Evolutionary conservation across 2,113 vertebrate species (phyloP).

Genomic region (Lepus timidus): DNA sequence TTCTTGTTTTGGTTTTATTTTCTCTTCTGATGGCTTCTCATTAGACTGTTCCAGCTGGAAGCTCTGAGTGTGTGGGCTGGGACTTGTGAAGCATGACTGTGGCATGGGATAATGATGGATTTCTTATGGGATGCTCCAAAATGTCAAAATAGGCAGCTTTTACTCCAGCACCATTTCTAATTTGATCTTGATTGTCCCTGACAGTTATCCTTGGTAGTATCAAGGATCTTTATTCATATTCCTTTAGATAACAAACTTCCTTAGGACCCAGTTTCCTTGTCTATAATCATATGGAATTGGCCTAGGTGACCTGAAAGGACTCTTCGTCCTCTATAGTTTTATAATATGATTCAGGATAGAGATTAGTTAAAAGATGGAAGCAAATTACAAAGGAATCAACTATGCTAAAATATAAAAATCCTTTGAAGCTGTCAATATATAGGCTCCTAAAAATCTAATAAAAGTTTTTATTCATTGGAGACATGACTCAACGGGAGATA

Average conservation of each 20-base stretch:
- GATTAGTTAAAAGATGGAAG: slow-evolving; percentile 73
- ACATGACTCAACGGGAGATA: slow-evolving; percentile 78
- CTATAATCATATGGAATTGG: slow-evolving; percentile 66
- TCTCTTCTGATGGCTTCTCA: neutral
- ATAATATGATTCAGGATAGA: slow-evolving; percentile 69
- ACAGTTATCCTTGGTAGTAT: neutral
- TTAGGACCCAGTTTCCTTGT: slow-evolving; percentile 65
- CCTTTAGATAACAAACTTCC: slow-evolving; percentile 9
- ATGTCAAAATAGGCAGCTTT: neutral
- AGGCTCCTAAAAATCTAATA: slow-evolving; percentile 78
- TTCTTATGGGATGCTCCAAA: neutral
- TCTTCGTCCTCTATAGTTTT: slow-evolving; percentile 43
- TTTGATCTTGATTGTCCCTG: neutral
- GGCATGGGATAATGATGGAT: neutral
- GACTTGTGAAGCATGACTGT: neutral
- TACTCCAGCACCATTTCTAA: neutral
- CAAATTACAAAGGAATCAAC: slow-evolving; percentile 77
- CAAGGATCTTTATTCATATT: slow-evolving; percentile 28
- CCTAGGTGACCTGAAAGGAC: slow-evolving; percentile 64
- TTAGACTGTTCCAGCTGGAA: neutral
- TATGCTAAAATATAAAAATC: slow-evolving; percentile 80
- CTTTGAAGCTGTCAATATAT: slow-evolving; percentile 77
- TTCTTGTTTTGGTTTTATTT: slow-evolving; percentile 19
- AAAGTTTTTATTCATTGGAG: slow-evolving; percentile 76
- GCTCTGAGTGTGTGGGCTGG: neutral